A percentile compares a stretch with the other conserved stretches of the same genome.
These are phyloP conservation scores for Sebastes goodei DNA, from an alignment of 2,797 vertebrate genomes.

Conservation along the genomic window DNA sequence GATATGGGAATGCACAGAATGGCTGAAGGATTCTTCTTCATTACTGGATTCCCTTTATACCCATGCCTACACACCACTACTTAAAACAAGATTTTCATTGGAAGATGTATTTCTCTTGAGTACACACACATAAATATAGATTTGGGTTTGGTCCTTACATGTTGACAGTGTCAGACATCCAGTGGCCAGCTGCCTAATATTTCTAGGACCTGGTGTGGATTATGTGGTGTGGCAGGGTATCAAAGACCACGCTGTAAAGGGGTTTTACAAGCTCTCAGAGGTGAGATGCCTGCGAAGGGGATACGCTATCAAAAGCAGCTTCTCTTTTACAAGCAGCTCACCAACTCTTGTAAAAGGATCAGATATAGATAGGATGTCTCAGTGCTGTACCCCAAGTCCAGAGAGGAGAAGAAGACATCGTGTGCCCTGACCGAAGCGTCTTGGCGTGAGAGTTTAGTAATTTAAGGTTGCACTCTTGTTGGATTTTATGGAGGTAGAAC, in stretches of 20 bases:
- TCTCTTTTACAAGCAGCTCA: constrained; percentile 73
- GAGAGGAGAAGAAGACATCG: constrained; percentile 50
- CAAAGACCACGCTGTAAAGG: constrained; percentile 64
- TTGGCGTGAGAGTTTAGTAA: constrained; percentile 40
- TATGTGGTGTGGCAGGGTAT: constrained; percentile 65
- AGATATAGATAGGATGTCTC: constrained; percentile 63
- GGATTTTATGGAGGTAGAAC: constrained; percentile 56
- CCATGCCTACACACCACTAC: neutral
- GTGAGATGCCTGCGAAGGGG: constrained; percentile 70
- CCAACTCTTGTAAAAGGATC: constrained; percentile 68
- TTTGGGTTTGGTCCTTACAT: constrained; percentile 18
- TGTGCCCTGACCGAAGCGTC: constrained; percentile 44
- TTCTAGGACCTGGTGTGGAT: constrained; percentile 59
- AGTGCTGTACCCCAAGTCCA: constrained; percentile 20
- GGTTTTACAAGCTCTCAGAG: constrained; percentile 74
- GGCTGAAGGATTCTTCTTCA: neutral
- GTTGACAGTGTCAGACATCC: constrained; percentile 37
- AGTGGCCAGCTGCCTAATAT: constrained; percentile 60
- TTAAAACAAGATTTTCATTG: neutral
- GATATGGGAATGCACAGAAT: neutral
- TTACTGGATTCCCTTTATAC: neutral
- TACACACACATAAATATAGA: neutral
- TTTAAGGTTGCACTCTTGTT: constrained; percentile 45
- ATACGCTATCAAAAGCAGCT: constrained; percentile 75
- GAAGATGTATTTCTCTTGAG: constrained; percentile 1